A percentile compares a stretch with the other conserved stretches of the same genome.
Conservation (phyloP, 2,797 vertebrate species). For the Hydrophis major region DNA sequence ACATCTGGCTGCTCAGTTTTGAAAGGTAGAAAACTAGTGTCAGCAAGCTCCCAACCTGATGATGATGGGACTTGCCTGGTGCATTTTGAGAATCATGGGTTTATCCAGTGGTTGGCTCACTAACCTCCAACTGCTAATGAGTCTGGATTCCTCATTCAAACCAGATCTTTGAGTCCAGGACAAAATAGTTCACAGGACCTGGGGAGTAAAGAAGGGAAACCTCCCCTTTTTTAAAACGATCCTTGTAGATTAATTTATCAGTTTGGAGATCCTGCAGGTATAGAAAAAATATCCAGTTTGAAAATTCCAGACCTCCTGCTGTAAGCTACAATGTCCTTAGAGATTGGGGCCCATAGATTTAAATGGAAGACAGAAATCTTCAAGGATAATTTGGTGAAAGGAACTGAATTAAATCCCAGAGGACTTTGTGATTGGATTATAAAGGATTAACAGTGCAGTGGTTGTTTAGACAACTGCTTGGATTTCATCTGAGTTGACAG, state of each 20-base stretch:
- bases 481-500: background rate
- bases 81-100: background rate
- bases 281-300: background rate
- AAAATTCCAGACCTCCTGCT: background rate
- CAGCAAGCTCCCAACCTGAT: background rate
- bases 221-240: background rate
- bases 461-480: background rate
- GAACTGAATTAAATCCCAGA: background rate
- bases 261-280: background rate
- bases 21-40: background rate
- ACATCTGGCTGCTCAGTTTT: background rate
- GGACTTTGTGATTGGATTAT: background rate
- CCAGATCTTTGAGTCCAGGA: background rate
- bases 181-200: background rate
- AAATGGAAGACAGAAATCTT: background rate
- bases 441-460: background rate
- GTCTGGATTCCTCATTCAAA: background rate
- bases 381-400: background rate
- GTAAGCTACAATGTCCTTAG: background rate
- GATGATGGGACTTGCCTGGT: background rate
- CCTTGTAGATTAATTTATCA: background rate
- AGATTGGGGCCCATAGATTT: background rate
- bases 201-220: background rate
- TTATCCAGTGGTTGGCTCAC: background rate
- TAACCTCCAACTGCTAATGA: background rate